phyloP scores from a whole-genome alignment of 2,113 vertebrate species.

The Orientallactaga bullata region DNA sequence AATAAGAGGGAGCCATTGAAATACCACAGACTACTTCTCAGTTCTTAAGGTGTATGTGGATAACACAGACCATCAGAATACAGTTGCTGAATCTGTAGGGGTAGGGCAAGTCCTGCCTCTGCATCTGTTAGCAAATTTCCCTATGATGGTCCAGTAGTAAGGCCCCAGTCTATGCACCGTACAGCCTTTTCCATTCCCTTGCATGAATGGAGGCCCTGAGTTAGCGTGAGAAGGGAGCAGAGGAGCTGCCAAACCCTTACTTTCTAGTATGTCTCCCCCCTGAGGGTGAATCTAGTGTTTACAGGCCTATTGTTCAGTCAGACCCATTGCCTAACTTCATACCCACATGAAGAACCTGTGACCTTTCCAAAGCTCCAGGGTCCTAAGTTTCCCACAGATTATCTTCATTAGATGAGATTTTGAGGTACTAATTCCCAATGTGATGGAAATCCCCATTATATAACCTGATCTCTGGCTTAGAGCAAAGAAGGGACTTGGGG shows the following conservation, averaged over 20 bases:
- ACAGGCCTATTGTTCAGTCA: neutral
- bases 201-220: neutral
- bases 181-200: neutral
- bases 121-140: neutral
- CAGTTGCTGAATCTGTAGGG: neutral
- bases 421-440: neutral
- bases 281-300: neutral
- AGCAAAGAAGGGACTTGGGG: neutral
- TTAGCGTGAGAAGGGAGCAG: neutral
- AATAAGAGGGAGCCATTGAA: neutral
- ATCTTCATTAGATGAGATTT: neutral
- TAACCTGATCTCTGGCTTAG: neutral
- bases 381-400: neutral
- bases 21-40: neutral
- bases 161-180: neutral
- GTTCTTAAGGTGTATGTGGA: neutral
- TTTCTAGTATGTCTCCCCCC: neutral
- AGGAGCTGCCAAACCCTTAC: neutral
- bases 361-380: neutral
- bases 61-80: neutral
- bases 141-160: neutral
- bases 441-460: neutral
- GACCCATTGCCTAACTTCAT: neutral
- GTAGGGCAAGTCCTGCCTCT: neutral
- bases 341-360: neutral